Conservation (phyloP, 2,797 vertebrate species). For the Typhlichthys subterraneus region DNA sequence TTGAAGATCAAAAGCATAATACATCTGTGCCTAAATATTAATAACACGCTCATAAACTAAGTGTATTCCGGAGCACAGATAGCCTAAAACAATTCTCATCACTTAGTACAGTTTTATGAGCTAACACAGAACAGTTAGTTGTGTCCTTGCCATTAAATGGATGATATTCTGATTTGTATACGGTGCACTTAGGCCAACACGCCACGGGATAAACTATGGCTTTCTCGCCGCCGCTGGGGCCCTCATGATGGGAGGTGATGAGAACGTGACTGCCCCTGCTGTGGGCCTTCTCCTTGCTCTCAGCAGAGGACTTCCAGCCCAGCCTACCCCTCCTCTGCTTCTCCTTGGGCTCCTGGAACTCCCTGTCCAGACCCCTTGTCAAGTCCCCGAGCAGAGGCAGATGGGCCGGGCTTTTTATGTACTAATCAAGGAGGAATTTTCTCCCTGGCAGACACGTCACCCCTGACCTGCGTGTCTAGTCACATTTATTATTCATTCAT, state of each 20-base stretch:
- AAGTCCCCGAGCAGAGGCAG: constrained; percentile 74
- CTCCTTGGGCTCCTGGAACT: constrained; percentile 67
- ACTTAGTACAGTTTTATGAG: constrained; percentile 35
- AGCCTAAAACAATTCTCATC: constrained; percentile 41
- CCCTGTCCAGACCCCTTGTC: constrained; percentile 65
- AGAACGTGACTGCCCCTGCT: constrained; percentile 57
- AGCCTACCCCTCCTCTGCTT: constrained; percentile 25
- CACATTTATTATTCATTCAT: constrained; percentile 83
- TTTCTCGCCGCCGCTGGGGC: constrained; percentile 31
- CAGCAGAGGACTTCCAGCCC: constrained; percentile 38
- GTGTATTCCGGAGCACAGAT: constrained; percentile 23
- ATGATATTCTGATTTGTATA: constrained; percentile 56
- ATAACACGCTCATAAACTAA: constrained; percentile 33
- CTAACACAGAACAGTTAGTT: constrained; percentile 34
- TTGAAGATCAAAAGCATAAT: constrained; percentile 34
- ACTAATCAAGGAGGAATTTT: constrained; percentile 84
- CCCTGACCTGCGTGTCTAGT: constrained; percentile 78
- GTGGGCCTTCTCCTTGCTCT: constrained; percentile 57
- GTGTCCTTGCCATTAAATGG: constrained; percentile 21
- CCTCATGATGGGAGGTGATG: constrained; percentile 50
- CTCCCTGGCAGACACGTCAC: constrained; percentile 80
- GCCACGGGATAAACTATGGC: constrained; percentile 48
- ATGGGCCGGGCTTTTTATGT: constrained; percentile 79
- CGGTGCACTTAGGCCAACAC: constrained; percentile 33
- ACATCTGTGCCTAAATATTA: constrained; percentile 39